phyloP scores from a whole-genome alignment of 2,113 vertebrate genomes.

The Dinomys branickii region DNA sequence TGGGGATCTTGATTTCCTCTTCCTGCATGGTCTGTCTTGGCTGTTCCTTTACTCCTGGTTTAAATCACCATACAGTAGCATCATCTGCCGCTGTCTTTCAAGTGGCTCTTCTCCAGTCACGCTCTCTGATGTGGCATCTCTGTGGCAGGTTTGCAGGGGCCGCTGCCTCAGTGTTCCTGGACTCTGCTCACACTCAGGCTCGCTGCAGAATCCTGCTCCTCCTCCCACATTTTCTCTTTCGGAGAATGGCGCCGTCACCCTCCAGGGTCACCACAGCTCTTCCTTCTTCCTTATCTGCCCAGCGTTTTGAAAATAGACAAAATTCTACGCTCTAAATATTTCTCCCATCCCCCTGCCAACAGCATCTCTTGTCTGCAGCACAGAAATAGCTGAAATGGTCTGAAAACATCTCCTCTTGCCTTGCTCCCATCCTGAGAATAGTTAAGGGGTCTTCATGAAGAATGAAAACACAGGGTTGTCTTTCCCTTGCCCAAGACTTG shows the following conservation, averaged over 20 bases:
- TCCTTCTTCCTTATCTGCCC: not conserved
- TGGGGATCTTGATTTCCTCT: not conserved
- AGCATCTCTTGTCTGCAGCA: not conserved
- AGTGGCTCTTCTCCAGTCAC: not conserved
- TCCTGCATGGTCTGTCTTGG: not conserved
- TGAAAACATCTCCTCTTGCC: not conserved
- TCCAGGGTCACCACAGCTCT: not conserved
- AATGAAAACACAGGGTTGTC: not conserved
- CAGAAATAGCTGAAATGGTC: not conserved
- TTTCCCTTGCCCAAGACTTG: not conserved
- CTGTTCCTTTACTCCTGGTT: not conserved
- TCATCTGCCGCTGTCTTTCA: not conserved
- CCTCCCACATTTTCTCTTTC: not conserved
- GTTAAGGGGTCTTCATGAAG: not conserved
- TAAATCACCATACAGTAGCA: not conserved
- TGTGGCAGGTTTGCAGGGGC: not conserved
- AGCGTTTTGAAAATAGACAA: not conserved
- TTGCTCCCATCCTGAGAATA: not conserved
- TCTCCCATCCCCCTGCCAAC: not conserved
- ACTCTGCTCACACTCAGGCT: not conserved
- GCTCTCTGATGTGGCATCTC: not conserved
- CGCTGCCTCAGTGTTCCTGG: not conserved
- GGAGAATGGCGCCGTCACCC: not conserved
- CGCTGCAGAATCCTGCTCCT: not conserved
- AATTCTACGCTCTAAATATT: not conserved